Base-by-base conservation (phyloP, 2,888 invertebrate genomes). In the Cylindroiulus punctatus region DNA sequence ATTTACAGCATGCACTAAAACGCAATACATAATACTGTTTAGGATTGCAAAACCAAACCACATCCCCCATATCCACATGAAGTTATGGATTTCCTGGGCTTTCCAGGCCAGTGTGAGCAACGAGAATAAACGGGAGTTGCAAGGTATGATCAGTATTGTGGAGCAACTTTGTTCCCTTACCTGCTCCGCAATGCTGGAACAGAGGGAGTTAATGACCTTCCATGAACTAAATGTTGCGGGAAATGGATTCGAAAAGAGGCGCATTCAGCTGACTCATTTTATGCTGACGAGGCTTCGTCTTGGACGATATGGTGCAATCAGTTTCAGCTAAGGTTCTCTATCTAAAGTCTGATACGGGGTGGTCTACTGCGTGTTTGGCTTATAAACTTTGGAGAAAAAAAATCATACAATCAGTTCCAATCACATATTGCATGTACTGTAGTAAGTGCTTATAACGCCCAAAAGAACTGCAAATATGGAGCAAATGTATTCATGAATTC, bases 211-310 rank as follows among this genome's bases (percentile, higher is more conserved):
- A 52, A 52, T 52, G 52, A 52, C 52, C 52, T 52, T 52, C 52
- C 52, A 1, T 52, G 52, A 52, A 19, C 52, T 19, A n/a, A 52
- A 52, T 52, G 52, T 52, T 52, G 52, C 17, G n/a, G 52, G 52
- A 52, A 52, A 52, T 52, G 19, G 52, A 52, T 52, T 44, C 44
- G 44, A 4, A 44, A 44, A 17, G 44, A 44, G 44, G 10, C 44
- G 44, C 44, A 44, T 44, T 52, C 52, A 52, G 52, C 52, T 52
- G 52, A 52, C 52, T 52, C 52, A 52, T 52, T 52, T 19, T 52
- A 7, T 52, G 52, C 52, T 52, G 52, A 52, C 52, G n/a, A 17
- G 52, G 19, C 52, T n/a, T 52, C 52, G 3, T 19, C 52, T 52
- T 52, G 52, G 52, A 5, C 52, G 19, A 52, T 10, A 19, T 52